A percentile compares a stretch with the other conserved stretches of the same genome.
Evolutionary conservation across 2,113 vertebrate species (phyloP).

Genomic region (Lampris incognitus): DNA sequence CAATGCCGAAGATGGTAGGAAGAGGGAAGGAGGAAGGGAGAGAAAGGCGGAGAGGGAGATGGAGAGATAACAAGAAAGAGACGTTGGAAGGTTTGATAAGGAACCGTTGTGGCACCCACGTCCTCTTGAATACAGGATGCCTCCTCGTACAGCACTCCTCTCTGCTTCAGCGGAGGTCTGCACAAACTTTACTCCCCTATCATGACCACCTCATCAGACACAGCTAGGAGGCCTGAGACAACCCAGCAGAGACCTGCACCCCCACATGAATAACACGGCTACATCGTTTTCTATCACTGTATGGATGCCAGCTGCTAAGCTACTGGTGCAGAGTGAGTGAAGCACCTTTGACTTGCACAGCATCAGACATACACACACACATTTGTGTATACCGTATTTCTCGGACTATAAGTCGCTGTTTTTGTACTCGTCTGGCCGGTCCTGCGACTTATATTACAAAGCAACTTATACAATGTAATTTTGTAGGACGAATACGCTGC

Average conservation of each 20-base stretch:
- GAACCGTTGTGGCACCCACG: conserved; percentile 44
- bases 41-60: not conserved
- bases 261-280: not conserved
- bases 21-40: not conserved
- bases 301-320: not conserved
- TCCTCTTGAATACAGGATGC: conserved; percentile 39
- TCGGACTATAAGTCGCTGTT: no score
- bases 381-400: not conserved
- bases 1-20: not conserved
- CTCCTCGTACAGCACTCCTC: conserved; percentile 7
- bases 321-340: no score
- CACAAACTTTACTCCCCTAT: not conserved
- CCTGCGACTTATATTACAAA: no score
- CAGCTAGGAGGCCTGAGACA: not conserved
- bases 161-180: not conserved
- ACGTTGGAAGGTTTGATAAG: conserved; percentile 28
- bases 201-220: not conserved
- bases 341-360: no score
- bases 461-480: no score
- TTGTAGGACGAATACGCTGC: no score
- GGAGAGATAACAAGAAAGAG: not conserved
- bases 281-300: not conserved
- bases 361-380: not conserved
- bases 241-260: not conserved
- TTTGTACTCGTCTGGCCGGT: no score